Base-by-base conservation (phyloP, 1,140 invertebrate genomes). In the Hylyphantes graminicola region DNA sequence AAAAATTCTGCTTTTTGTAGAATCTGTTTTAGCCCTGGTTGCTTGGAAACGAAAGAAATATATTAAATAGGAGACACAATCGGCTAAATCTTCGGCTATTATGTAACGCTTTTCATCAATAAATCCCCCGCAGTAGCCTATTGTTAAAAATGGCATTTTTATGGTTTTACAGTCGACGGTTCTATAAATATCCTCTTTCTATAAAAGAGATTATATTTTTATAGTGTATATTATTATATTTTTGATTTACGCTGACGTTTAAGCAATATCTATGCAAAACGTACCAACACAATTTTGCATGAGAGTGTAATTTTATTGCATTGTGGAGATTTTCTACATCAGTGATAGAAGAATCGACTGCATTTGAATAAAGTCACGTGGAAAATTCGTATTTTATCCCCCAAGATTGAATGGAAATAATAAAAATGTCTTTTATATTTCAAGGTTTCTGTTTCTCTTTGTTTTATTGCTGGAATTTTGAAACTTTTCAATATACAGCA, bases 61-160 rank as follows among this genome's bases (percentile, higher is more conserved):
- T 83, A 75, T 85, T 70, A 77, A 70, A 76, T 85, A 63, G 70
- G 77, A 67, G 19, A 64, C 64, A 70, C 59, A 59, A 21, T 67
- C 59, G 63, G 68, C 15, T 64, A 85, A 85, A 85, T 85, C 73
- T 85, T 70, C 55, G 73, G 82, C 82, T 85, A 85, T 85, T 77
- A 77, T 76, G 82, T 85, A 85, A 72, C 82, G 65, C 72, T 85
- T 76, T 83, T 83, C 80, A 57, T 76, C 82, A 76, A 85, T 85
- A 85, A 85, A 85, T 85, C 65, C 82, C 80, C 74, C 54, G 50
- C 59, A 53, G 70, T 59, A 70, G 57, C 59, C 81, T 59, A 76
- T 85, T 85, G 73, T 76, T 85, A 77, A 85, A 85, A 85, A 57
- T 85, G 82, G 82, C 82, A 77, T 57, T 77, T 85, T 85, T 85